phyloP scores from a whole-genome alignment of 2,888 invertebrate species.

The Sinopyrophorus schimmeli region DNA sequence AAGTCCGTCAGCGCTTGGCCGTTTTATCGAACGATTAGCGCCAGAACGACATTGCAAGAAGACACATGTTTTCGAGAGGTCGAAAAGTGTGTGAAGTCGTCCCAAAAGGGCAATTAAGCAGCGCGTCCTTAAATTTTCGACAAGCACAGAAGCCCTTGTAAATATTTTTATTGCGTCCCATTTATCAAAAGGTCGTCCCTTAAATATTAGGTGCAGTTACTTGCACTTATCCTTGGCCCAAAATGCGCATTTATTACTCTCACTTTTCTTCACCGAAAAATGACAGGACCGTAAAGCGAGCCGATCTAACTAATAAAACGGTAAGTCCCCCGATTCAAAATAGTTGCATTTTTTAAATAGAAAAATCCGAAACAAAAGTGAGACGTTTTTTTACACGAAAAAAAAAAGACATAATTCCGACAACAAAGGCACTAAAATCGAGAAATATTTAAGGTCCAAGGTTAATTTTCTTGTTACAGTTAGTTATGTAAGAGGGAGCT shows the following conservation, averaged over 20 bases:
- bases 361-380: constrained; percentile 1
- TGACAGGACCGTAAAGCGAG: constrained; percentile 27
- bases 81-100: no score
- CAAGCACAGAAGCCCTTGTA: constrained; percentile 15
- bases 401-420: no score
- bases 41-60: no score
- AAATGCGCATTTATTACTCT: constrained; percentile 45
- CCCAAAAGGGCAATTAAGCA: no score
- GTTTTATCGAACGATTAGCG: no score
- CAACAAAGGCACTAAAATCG: no score
- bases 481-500: constrained; percentile 6
- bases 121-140: constrained; percentile 1
- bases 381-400: neutral
- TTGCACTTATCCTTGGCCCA: constrained; percentile 40
- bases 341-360: neutral
- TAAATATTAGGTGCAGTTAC: constrained; percentile 19
- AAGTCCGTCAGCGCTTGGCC: no score
- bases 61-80: no score
- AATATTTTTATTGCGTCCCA: constrained; percentile 13
- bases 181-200: constrained; percentile 12
- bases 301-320: no score
- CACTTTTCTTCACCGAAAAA: constrained; percentile 42
- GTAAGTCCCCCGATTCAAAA: neutral
- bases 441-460: neutral
- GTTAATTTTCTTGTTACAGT: neutral